Evolutionary conservation across 2,797 vertebrate genomes (phyloP), one percentile per base, ranked within the genome.

Genomic region (Nyctibius grandis): DNA sequence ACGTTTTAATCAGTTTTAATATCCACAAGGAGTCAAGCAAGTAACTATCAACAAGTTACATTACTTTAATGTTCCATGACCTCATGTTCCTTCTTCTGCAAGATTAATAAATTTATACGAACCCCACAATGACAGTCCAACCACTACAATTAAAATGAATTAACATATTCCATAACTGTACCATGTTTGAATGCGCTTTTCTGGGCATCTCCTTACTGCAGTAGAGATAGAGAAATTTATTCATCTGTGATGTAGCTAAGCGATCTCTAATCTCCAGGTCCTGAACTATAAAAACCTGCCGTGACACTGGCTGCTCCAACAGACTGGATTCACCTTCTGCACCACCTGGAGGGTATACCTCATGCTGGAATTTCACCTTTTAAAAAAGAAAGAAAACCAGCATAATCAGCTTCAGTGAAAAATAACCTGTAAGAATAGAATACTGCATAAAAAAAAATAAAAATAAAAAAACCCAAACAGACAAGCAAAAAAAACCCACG

Each of bases 101-200:
- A 84, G 25, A 34, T 9, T 34, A 74, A 57, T 29, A 80, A 67
- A 45, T 6, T 2, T 2, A 63, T 20, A 34, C 4, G 26, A 54
- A 18, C 34, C 29, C 25, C 64, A 73, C 4, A 69, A 29, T 26
- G 28, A 82, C 0, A 93, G 61, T 28, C 36, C 45, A 64, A 56
- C 4, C 26, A 47, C 16, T 22, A 15, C 12, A 38, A 25, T 5
- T 25, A 4, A 29, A 96, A 68, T 13, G 5, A 82, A 81, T 40
- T n/a, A 79, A 91, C 1, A 7, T 33, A 67, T 70, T 56, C 57
- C 51, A 19, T n/a, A 77, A 51, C 18, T 95, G 97, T 95, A 99
- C 99, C 99, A 99, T 99, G 97, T 99, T 99, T 64, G 99, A 99
- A 97, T 99, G 99, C 2, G 99, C 99, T 98, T 99, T 99, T 74